Base-by-base conservation (phyloP, 2,888 invertebrate species). In the Tachina fera region DNA sequence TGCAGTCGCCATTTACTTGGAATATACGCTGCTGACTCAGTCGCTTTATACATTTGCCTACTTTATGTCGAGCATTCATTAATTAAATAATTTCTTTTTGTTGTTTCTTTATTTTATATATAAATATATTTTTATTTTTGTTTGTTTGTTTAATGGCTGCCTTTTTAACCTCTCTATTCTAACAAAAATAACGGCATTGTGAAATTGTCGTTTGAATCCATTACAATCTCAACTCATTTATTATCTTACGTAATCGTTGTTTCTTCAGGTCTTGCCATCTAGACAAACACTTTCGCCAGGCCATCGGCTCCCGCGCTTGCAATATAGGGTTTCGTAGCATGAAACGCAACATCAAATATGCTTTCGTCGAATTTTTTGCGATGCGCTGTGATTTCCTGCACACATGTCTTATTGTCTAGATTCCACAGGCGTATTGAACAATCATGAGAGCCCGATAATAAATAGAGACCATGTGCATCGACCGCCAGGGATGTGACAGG, bases 311-410 rank as follows among this genome's bases (percentile, higher is more conserved):
- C 99, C 88, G 99, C 99, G 94, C 98, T 98, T 88, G 99, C 99
- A 92, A 99, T 99, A 94, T 97, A 98, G 88, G 99, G 98, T 94
- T 98, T 97, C 90, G 98, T 96, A 90, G 99, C 98, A 94, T 99
- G 99, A 95, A 99, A 99, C 91, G 99, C 99, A 89, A 99, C 99
- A 93, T 98, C 98, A 92, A 98, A 96, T 94, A 99, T 99, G 93
- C 98, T 97, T 94, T 99, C 99, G 94, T 99, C 99, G 94, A 98
- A 98, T 94, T 99, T 99, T 94, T 99, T 99, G 91, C 99, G 96
- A 94, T 99, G 99, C 89, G 99, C 98, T 76, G 99, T 99, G 92
- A 99, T 99, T 94, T 99, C 99, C 93, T 99, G 99, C 90, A 99
- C 98, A 94, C 99, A 99, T 86, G 98, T 98, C 94, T 98, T 98